A percentile compares a stretch with the other conserved stretches of the same genome.
Evolutionary conservation across 2,797 vertebrate species (phyloP).

Genomic region (Cetoscarus ocellatus): DNA sequence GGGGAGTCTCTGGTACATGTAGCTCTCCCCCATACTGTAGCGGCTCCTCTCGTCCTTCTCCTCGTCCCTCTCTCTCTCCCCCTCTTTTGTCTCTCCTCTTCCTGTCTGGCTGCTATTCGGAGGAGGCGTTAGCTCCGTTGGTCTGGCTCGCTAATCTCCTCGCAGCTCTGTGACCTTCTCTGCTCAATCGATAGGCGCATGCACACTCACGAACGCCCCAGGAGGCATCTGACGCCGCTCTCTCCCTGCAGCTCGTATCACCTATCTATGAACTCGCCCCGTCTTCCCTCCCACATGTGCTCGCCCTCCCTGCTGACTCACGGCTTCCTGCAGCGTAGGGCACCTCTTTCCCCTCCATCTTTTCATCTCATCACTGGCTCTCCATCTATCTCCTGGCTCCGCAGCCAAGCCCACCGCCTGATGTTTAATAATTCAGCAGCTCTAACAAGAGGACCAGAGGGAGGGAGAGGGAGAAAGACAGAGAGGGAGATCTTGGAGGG

Average conservation of each 20-base stretch:
- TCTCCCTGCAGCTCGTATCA: constrained; percentile 47
- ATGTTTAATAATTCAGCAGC: constrained; percentile 80
- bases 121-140: constrained; percentile 52
- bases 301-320: constrained; percentile 73
- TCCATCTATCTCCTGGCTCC: constrained; percentile 50
- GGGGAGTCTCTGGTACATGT: constrained; percentile 79
- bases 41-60: constrained; percentile 53
- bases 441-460: constrained; percentile 42
- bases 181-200: constrained; percentile 46
- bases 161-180: constrained; percentile 71
- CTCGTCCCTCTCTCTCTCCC: neutral
- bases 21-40: constrained; percentile 78
- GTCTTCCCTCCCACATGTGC: constrained; percentile 53
- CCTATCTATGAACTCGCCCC: constrained; percentile 53
- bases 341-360: constrained; percentile 41
- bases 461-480: constrained; percentile 16
- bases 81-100: constrained; percentile 12
- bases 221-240: constrained; percentile 50
- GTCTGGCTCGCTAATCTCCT: constrained; percentile 61
- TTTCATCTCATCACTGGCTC: constrained; percentile 5
- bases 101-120: constrained; percentile 47
- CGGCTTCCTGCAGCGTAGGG: constrained; percentile 48
- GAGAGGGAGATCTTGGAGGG: constrained; percentile 11
- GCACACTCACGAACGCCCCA: constrained; percentile 37
- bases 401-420: constrained; percentile 56